Base-by-base conservation (phyloP, 2,888 invertebrate species). In the Lasioglossum zephyrum region DNA sequence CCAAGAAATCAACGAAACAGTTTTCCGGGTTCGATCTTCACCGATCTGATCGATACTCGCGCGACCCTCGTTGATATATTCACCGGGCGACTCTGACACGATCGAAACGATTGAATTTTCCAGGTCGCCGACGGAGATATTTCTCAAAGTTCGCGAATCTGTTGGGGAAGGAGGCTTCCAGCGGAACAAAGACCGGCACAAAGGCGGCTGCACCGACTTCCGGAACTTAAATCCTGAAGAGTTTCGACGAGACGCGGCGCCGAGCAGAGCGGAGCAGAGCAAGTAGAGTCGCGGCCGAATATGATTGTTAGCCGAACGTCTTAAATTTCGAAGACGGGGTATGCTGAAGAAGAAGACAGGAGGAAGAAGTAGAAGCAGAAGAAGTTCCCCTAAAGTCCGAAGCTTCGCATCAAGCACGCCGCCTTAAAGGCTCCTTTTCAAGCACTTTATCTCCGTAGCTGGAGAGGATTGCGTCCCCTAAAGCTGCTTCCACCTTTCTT, bases 31-130 rank as follows among this genome's bases (percentile, higher is more conserved):
- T 16, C 26, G 31, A 31, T 63, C 11, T 5, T 13, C 16, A 16
- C 1, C 39, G 41, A 69, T n/a, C 39, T 11, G 31, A 18, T 47
- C 76, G 63, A 66, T 76, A 63, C 44, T n/a, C 22, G 44, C 63
- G 4, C 36, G 16, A 47, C 44, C 31, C 16, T 6, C 31, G 31
- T 18, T 76, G 36, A n/a, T 79, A 77, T 72, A 79, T 79, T 79
- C 66, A 53, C 4, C 8, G 49, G 74, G 36, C 69, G 79, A 85
- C 75, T 76, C 75, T 85, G 80, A 84, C 88, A 73, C 89, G 89
- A 89, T 84, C 78, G 89, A 81, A 77, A 78, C 86, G 88, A 90
- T 89, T 86, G 89, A 88, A 88, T 90, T 88, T 89, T 89, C 85
- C 86, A 73, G 78, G 77, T 86, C 90, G 86, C 77, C 85, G 86